Conservation (phyloP, 2,113 vertebrate genomes). For the Aldabrachelys gigantea region DNA sequence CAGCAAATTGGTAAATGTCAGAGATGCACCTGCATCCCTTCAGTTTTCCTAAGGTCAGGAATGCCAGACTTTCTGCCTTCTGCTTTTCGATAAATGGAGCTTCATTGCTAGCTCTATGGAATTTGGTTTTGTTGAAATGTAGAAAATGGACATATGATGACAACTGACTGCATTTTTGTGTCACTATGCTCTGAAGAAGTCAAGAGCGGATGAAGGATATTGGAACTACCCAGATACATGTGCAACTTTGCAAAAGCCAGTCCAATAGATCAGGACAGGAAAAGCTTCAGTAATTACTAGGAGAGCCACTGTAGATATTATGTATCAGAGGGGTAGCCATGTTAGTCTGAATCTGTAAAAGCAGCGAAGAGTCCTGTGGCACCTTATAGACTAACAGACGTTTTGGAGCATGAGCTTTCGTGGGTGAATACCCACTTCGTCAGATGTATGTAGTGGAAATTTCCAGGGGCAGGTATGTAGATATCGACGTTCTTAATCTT, state of each 20-base stretch:
- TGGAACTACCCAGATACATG: background rate
- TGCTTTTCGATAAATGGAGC: background rate
- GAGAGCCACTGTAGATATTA: background rate
- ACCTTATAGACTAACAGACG: no score
- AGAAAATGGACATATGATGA: background rate
- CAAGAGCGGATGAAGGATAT: background rate
- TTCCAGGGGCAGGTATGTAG: background rate
- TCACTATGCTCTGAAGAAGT: background rate
- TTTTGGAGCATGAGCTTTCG: no score
- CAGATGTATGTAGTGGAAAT: no score
- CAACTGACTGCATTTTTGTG: background rate
- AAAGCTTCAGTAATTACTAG: background rate
- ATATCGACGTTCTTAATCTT: background rate
- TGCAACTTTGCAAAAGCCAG: background rate
- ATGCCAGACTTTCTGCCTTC: background rate
- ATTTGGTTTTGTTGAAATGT: background rate
- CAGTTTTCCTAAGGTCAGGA: background rate
- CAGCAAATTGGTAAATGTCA: background rate
- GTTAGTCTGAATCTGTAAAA: no score
- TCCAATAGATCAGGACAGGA: background rate
- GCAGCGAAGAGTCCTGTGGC: no score
- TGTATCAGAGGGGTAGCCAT: no score
- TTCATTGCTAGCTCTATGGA: background rate
- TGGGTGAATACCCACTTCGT: no score
- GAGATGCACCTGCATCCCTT: background rate